Percentiles rank a stretch among this genome's conserved stretches.
Conservation (phyloP, 2,113 vertebrate species). For the Trochalopteron elliotii region DNA sequence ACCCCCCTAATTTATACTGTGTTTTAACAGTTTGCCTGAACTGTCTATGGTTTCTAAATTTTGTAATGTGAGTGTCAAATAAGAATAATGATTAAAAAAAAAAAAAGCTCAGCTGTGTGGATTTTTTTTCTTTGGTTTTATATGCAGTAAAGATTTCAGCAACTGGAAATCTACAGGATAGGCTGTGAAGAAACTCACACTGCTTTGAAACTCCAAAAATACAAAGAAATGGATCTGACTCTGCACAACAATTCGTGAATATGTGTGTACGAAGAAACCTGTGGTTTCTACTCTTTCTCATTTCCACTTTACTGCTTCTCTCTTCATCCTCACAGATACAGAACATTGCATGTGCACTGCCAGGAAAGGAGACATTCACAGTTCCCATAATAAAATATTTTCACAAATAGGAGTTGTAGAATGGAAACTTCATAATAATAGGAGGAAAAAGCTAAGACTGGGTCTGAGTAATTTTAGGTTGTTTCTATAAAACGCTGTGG, state of each 20-base stretch:
- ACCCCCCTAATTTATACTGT: constrained; percentile 76
- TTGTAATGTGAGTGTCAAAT: constrained; percentile 76
- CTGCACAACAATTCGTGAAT: not conserved
- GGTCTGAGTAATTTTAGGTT: not conserved
- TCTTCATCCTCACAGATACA: not conserved
- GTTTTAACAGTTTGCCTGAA: constrained; percentile 80
- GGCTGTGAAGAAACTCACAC: not conserved
- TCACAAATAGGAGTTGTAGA: not conserved
- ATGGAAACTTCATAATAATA: not conserved
- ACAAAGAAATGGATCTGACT: not conserved
- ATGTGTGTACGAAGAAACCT: not conserved
- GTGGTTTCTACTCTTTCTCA: not conserved
- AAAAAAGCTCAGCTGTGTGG: not conserved
- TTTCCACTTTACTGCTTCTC: not conserved
- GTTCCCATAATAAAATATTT: not conserved
- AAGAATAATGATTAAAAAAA: constrained; percentile 28
- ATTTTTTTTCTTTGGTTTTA: not conserved
- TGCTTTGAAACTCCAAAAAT: not conserved
- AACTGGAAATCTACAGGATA: not conserved
- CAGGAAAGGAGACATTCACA: not conserved
- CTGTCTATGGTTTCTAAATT: constrained; percentile 77
- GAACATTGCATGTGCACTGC: not conserved
- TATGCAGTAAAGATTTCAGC: not conserved
- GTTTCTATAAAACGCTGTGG: not conserved
- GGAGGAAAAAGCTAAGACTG: not conserved